A percentile compares a stretch with the other conserved stretches of the same genome.
Conservation (phyloP, 2,888 invertebrate genomes). For the Polylopha cassiicola region DNA sequence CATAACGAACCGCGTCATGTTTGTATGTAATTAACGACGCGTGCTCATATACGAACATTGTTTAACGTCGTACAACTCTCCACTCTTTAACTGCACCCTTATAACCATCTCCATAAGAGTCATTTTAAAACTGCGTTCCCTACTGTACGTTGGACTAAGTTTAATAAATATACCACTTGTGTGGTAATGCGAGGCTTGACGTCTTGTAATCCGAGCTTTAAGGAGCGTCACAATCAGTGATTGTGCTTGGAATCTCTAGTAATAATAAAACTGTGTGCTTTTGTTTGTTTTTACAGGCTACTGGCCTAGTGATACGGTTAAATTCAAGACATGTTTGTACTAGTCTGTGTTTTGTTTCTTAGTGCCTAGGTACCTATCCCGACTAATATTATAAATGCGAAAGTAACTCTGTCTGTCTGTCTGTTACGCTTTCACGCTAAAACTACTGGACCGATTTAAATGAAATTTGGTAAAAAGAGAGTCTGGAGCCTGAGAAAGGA, state of each 20-base stretch:
- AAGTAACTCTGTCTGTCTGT: too few species aligned
- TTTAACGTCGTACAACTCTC: conserved; percentile 31
- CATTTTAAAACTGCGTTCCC: conserved; percentile 1
- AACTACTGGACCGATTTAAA: too few species aligned
- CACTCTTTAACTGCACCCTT: conserved; percentile 4
- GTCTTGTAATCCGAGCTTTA: conserved; percentile 21
- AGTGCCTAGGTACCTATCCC: too few species aligned
- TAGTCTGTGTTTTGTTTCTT: too few species aligned
- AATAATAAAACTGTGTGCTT: conserved; percentile 12
- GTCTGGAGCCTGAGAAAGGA: too few species aligned
- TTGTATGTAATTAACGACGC: conserved; percentile 70
- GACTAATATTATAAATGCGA: too few species aligned
- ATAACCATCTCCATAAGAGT: conserved; percentile 2
- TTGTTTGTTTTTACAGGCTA: conserved; percentile 7
- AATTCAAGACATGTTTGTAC: not conserved
- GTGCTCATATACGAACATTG: conserved; percentile 63
- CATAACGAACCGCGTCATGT: conserved; percentile 45
- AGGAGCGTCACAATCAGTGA: conserved; percentile 22
- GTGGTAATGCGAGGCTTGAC: conserved; percentile 44
- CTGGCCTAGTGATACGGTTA: not conserved
- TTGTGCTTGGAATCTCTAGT: conserved; percentile 23
- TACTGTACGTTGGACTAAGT: conserved; percentile 13
- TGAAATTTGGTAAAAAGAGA: too few species aligned
- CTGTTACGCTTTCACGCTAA: too few species aligned
- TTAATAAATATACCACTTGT: conserved; percentile 64